Evolutionary conservation across 2,113 vertebrate genomes (phyloP).

Genomic region (Otolemur garnettii): DNA sequence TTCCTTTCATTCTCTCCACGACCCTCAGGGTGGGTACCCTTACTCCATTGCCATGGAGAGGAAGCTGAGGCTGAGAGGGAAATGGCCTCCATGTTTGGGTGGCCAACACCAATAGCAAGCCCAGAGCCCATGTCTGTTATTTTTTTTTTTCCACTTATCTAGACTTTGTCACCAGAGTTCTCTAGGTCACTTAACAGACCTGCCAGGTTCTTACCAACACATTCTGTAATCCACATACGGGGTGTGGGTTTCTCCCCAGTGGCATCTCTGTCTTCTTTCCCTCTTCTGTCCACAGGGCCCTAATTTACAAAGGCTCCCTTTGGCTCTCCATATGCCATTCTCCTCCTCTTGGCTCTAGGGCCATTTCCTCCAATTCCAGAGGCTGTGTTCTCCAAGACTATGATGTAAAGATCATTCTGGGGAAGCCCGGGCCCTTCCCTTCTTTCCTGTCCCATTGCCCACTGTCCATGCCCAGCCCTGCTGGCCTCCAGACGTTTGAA

Average conservation of each 20-base stretch:
- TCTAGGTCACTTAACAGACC: neutral
- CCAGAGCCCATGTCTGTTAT: neutral
- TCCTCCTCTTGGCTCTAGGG: neutral
- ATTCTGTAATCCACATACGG: too few species aligned
- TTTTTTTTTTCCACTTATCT: neutral
- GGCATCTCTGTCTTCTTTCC: fast-evolving
- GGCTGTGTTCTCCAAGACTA: fast-evolving
- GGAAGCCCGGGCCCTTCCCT: fast-evolving
- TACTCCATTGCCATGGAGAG: neutral
- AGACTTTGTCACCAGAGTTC: neutral
- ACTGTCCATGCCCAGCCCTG: fast-evolving
- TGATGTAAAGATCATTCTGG: fast-evolving
- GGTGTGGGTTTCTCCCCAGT: neutral
- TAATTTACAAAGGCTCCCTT: neutral
- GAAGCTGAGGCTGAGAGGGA: neutral
- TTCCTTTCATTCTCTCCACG: neutral
- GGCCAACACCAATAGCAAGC: fast-evolving
- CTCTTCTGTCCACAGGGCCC: neutral
- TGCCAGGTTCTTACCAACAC: neutral
- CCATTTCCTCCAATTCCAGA: neutral
- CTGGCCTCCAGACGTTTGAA: fast-evolving
- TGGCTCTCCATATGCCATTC: neutral
- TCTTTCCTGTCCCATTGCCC: fast-evolving
- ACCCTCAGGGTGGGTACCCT: fast-evolving
- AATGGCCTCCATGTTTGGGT: fast-evolving